A percentile compares a stretch with the other conserved stretches of the same genome.
These are phyloP conservation scores for Leptarthrus brevirostris DNA, from an alignment of 2,888 invertebrate genomes.

Conservation along the genomic window DNA sequence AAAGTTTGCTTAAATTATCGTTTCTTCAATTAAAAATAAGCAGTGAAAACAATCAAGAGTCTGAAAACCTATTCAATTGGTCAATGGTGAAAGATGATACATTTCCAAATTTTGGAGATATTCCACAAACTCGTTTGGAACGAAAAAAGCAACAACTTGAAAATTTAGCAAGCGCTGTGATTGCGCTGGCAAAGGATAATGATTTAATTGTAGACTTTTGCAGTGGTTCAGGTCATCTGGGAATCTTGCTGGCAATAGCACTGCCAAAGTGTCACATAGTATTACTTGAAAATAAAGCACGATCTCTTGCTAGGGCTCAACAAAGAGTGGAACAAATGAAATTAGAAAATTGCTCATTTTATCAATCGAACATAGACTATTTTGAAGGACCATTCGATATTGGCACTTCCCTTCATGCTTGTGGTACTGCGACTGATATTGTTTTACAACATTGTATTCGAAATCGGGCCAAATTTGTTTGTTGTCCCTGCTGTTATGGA, in stretches of 20 bases:
- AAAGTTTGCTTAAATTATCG: slow-evolving; percentile 59
- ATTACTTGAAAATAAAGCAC: slow-evolving; percentile 91
- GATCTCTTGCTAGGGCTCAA: slow-evolving; percentile 81
- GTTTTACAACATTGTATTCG: slow-evolving; percentile 86
- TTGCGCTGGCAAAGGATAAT: slow-evolving; percentile 75
- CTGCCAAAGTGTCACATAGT: slow-evolving; percentile 83
- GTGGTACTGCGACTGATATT: slow-evolving; percentile 93
- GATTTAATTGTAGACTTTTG: slow-evolving; percentile 92
- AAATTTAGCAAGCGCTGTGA: slow-evolving; percentile 81
- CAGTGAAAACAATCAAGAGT: slow-evolving; percentile 51
- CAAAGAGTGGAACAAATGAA: slow-evolving; percentile 75
- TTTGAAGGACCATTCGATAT: slow-evolving; percentile 85
- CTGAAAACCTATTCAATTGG: slow-evolving; percentile 73
- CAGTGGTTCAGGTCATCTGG: slow-evolving; percentile 93
- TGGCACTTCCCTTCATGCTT: slow-evolving; percentile 91
- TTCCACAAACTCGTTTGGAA: slow-evolving; percentile 78
- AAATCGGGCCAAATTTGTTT: slow-evolving; percentile 82
- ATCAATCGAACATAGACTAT: slow-evolving; percentile 92
- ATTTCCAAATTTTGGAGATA: slow-evolving; percentile 81
- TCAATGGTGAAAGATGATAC: slow-evolving; percentile 68
- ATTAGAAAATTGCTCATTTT: slow-evolving; percentile 80
- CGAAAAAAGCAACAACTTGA: slow-evolving; percentile 90
- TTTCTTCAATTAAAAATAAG: slow-evolving; percentile 14
- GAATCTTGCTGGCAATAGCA: slow-evolving; percentile 83
- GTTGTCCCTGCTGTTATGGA: slow-evolving; percentile 96